Percentiles rank a stretch among this genome's conserved stretches.
Evolutionary conservation across 2,797 vertebrate genomes (phyloP).

Genomic region (Florisuga fusca): DNA sequence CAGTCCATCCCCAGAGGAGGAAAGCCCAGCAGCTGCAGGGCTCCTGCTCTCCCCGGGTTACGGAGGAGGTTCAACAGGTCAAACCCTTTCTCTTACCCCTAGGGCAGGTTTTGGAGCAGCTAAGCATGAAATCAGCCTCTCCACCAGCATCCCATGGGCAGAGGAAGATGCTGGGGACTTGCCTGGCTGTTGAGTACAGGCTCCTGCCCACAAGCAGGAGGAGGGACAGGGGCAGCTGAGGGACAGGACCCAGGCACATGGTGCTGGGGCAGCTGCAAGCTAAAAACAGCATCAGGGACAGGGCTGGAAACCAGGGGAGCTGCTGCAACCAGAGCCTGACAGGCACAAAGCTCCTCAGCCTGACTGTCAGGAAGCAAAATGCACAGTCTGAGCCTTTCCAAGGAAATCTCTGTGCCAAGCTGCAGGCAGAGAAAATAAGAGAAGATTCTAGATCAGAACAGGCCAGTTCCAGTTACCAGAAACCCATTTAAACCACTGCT

Average conservation of each 20-base stretch:
- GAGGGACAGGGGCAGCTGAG: neutral
- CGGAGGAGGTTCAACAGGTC: neutral
- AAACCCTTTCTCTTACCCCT: neutral
- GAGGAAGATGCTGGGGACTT: neutral
- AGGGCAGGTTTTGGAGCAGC: neutral
- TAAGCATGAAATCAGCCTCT: neutral
- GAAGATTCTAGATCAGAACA: neutral
- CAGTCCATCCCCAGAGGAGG: neutral
- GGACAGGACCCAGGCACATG: accelerated
- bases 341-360: neutral
- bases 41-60: neutral
- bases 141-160: neutral
- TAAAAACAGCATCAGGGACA: neutral
- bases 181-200: accelerated
- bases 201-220: neutral
- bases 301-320: neutral
- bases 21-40: neutral
- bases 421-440: neutral
- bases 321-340: neutral
- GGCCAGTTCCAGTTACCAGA: neutral
- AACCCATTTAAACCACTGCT: neutral
- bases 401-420: neutral
- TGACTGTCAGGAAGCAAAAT: neutral
- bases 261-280: neutral
- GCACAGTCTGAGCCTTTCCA: neutral